These are phyloP conservation scores for Dyspetes luteomarginatus DNA, from an alignment of 2,888 invertebrate genomes.

Conservation along the genomic window DNA sequence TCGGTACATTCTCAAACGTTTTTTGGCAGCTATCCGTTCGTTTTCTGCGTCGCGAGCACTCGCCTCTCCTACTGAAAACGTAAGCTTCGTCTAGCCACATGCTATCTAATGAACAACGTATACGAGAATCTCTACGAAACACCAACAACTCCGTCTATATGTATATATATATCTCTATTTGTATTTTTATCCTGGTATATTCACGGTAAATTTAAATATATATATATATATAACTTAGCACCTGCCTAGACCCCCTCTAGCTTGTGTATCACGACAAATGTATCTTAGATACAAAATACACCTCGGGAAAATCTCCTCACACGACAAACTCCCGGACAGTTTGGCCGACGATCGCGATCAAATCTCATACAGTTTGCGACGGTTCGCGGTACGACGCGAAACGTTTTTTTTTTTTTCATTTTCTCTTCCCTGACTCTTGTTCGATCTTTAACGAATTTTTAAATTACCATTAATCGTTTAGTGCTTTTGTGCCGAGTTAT, in stretches of 20 bases:
- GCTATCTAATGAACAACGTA: not conserved
- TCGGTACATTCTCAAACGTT: conserved; percentile 71
- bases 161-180: not conserved
- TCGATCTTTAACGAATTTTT: not conserved
- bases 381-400: conserved; percentile 15
- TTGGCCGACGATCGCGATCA: conserved; percentile 26
- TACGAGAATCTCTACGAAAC: not conserved
- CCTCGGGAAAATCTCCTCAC: not conserved
- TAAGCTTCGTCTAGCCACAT: conserved; percentile 3
- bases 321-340: conserved; percentile 3
- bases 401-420: not conserved
- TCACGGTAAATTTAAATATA: not conserved
- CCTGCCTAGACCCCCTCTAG: conserved; percentile 4
- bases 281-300: conserved; percentile 10
- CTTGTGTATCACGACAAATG: conserved; percentile 10
- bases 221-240: not conserved
- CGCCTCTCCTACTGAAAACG: not conserved
- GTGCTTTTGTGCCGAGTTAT: not conserved
- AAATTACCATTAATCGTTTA: not conserved
- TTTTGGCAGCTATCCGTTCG: conserved; percentile 76
- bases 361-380: conserved; percentile 36
- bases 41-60: conserved; percentile 73
- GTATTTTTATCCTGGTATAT: not conserved
- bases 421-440: not conserved
- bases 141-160: not conserved